A percentile compares a stretch with the other conserved stretches of the same genome.
phyloP scores from a whole-genome alignment of 2,113 vertebrate species.

The Heterotilapia buettikoferi region DNA sequence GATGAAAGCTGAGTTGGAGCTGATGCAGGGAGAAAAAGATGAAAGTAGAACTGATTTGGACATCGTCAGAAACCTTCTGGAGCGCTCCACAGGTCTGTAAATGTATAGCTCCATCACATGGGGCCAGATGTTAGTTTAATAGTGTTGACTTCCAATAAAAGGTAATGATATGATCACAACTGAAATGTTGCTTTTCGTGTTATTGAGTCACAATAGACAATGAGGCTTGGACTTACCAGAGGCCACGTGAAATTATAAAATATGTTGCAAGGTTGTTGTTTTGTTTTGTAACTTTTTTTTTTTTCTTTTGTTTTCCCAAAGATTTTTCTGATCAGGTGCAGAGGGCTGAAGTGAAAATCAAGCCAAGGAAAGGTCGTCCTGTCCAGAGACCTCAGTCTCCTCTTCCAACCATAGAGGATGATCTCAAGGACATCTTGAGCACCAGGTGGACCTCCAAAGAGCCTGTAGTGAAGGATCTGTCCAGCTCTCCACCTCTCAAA shows the following conservation, averaged over 20 bases:
- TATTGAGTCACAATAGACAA: not conserved
- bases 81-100: slow-evolving; percentile 76
- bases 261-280: not conserved
- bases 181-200: not conserved
- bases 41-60: slow-evolving; percentile 77
- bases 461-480: slow-evolving; percentile 21
- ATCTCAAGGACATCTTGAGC: slow-evolving; percentile 65
- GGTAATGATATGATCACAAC: not conserved
- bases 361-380: slow-evolving; percentile 71
- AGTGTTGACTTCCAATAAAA: not conserved
- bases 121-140: not conserved
- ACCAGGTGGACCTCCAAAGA: slow-evolving; percentile 59
- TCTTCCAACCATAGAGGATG: slow-evolving; percentile 11
- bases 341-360: slow-evolving; percentile 62
- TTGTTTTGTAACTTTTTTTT: not conserved
- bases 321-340: slow-evolving; percentile 40
- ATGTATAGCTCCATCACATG: not conserved
- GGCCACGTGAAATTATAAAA: not conserved
- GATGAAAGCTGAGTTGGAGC: slow-evolving; percentile 83
- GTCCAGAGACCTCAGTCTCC: slow-evolving; percentile 17
- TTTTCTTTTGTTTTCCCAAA: not conserved
- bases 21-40: slow-evolving; percentile 74
- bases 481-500: slow-evolving; percentile 73
- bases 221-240: not conserved
- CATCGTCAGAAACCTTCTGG: slow-evolving; percentile 80